These are phyloP conservation scores for Ctenochaetus hawaiiensis DNA, from an alignment of 2,797 vertebrate genomes.

Conservation along the genomic window DNA sequence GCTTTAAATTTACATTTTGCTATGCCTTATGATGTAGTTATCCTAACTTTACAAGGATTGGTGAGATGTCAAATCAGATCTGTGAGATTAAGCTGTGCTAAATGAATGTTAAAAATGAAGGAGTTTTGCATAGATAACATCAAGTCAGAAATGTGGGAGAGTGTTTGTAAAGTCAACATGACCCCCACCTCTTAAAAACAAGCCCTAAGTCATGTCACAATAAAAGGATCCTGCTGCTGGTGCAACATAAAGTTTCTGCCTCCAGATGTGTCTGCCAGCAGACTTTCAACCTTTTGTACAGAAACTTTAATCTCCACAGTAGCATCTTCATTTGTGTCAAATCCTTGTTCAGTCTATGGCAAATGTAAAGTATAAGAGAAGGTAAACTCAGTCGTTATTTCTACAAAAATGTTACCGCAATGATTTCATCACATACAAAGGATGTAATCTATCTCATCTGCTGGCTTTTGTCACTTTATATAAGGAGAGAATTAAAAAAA, in stretches of 20 bases:
- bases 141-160: no score
- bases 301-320: neutral
- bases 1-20: no score
- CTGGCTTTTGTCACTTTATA: constrained; percentile 44
- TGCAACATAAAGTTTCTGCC: neutral
- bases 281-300: neutral
- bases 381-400: neutral
- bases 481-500: constrained; percentile 14
- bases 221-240: constrained; percentile 13
- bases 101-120: neutral
- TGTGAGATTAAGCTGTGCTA: neutral
- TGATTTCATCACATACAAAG: neutral
- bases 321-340: neutral
- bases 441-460: constrained; percentile 8
- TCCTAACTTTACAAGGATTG: no score
- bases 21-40: no score
- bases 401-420: neutral
- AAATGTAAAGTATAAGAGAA: neutral
- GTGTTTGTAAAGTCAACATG: constrained; percentile 1
- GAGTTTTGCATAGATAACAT: neutral
- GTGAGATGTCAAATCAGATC: neutral
- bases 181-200: constrained; percentile 4
- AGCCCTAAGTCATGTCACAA: neutral
- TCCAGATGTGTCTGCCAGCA: neutral
- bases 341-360: neutral